phyloP scores from a whole-genome alignment of 1,140 invertebrate genomes.

The Philaenus spumarius region DNA sequence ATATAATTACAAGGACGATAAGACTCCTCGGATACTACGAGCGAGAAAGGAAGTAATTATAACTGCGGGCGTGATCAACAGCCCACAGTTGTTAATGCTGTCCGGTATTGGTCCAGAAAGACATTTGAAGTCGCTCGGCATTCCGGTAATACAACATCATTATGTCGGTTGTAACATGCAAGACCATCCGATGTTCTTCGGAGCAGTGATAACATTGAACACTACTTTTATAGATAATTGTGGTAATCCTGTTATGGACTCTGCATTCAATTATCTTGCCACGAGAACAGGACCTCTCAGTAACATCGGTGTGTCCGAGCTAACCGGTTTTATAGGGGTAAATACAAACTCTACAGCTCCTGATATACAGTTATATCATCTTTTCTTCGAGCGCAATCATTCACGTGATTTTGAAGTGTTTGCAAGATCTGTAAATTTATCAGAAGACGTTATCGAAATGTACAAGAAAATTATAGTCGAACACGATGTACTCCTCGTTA shows the following conservation, averaged over 20 bases:
- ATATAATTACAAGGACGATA: background rate
- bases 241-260: conserved; percentile 62
- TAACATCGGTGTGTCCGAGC: conserved; percentile 70
- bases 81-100: conserved; percentile 76
- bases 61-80: conserved; percentile 54
- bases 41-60: conserved; percentile 3
- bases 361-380: conserved; percentile 76
- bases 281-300: conserved; percentile 41
- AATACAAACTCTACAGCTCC: conserved; percentile 70
- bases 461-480: background rate
- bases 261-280: conserved; percentile 59
- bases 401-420: conserved; percentile 46
- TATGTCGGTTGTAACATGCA: conserved; percentile 66
- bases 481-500: background rate
- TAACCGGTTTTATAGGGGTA: conserved; percentile 74
- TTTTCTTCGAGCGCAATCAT: conserved; percentile 73
- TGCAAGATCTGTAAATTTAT: background rate
- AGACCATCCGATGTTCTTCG: conserved; percentile 77
- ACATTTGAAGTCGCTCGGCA: conserved; percentile 63
- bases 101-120: conserved; percentile 76
- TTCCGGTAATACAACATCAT: conserved; percentile 60
- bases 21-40: background rate
- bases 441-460: background rate
- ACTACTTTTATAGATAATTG: conserved; percentile 69
- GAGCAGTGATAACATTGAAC: conserved; percentile 71